Base-by-base conservation (phyloP, 2,888 invertebrate genomes). In the Cheiracanthium punctorium region DNA sequence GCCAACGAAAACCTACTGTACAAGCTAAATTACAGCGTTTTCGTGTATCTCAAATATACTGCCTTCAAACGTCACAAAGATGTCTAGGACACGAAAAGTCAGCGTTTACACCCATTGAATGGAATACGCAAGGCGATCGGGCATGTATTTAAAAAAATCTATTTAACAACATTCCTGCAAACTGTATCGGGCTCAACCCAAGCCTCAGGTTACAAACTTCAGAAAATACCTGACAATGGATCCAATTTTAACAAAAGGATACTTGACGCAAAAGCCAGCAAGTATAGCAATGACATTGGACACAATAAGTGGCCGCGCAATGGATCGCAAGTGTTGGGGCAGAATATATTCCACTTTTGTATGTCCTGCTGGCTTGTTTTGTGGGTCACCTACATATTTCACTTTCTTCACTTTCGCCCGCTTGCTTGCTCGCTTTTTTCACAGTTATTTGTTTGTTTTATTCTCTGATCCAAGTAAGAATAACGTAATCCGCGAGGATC, bases 321-420 rank as follows among this genome's bases (percentile, higher is more conserved):
- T n/a, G n/a, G n/a, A n/a, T n/a, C n/a, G n/a, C n/a, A 4, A 17
- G 5, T 24, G 58, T n/a, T 1, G 24, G n/a, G 58, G 58, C 24
- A 58, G 58, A 48, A 48, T 48, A n/a, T n/a, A 10, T 17, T 48
- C 43, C n/a, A 48, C 14, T 48, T 48, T 48, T 48, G n/a, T 37
- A 17, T 58, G 58, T 58, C 24, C 58, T 24, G 20, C 24, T 58
- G 58, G 24, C 1, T 2, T 58, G 58, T 24, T 58, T 58, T 58
- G 8, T 58, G 58, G 58, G 58, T 58, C 58, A 58, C 58, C 58
- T 58, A 58, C 58, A 58, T 58, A 24, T 58, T 58, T 20, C 58
- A 24, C 58, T 58, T 58, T 58, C 58, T 58, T 24, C 58, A 58
- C 58, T 58, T 58, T 58, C 58, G 5, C 48, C 17, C 1, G 17